These are phyloP conservation scores for Drosophila greeni DNA, from an alignment of 2,888 invertebrate species.

Conservation along the genomic window DNA sequence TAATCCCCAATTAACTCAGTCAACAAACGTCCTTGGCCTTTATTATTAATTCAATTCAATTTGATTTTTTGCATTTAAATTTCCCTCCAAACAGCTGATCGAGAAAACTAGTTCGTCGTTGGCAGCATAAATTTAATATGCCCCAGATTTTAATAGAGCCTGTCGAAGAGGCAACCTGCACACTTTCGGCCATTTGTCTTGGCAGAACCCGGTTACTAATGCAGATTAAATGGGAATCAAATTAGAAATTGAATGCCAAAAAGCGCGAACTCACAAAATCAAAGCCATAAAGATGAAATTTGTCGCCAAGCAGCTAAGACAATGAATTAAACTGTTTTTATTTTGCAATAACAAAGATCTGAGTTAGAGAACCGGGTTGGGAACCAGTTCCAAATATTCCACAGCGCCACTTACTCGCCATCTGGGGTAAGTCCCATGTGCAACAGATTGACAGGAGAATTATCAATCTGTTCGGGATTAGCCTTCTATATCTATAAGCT, in stretches of 20 bases:
- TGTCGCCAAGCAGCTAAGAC: conserved; percentile 41
- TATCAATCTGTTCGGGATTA: not conserved
- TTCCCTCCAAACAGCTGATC: conserved; percentile 13
- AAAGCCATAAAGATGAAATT: conserved; percentile 21
- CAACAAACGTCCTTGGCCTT: conserved; percentile 27
- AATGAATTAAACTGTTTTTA: conserved; percentile 34
- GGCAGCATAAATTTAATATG: conserved; percentile 36
- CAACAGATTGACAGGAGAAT: not conserved
- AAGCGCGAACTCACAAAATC: conserved; percentile 50
- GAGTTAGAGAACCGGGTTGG: conserved; percentile 38
- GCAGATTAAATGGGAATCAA: conserved; percentile 13
- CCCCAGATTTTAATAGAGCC: conserved; percentile 38
- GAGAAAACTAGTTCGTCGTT: conserved; percentile 33
- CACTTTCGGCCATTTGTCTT: conserved; percentile 18
- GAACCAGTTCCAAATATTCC: conserved; percentile 32
- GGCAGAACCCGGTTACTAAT: conserved; percentile 23
- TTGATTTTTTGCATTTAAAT: conserved; percentile 2
- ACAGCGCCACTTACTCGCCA: conserved; percentile 45
- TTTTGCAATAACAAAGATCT: conserved; percentile 37
- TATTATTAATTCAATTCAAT: not conserved
- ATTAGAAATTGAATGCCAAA: conserved; percentile 59
- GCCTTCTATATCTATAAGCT: too few relatives aligned
- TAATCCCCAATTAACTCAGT: not conserved
- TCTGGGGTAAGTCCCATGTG: conserved; percentile 49
- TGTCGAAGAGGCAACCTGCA: conserved; percentile 26